Evolutionary conservation across 2,113 vertebrate species (phyloP), one percentile per base, ranked within the genome.

Genomic region (Parus major): DNA sequence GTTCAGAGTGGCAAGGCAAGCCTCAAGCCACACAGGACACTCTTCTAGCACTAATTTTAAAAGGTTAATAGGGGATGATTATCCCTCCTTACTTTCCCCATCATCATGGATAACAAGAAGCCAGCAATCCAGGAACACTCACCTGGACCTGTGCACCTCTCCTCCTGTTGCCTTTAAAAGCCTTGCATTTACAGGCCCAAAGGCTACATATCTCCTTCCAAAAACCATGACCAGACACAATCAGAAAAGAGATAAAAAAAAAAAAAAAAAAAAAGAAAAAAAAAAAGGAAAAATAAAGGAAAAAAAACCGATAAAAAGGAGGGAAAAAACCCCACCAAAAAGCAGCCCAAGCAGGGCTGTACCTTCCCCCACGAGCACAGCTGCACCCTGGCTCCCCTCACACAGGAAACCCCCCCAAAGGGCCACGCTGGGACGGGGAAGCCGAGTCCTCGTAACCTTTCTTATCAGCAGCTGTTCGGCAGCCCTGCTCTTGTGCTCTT

Each of bases 331-430:
- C 56, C 39, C n/a, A 41, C 8, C 21, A 27, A 16, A 71, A 28
- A 44, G 59, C 50, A 57, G 21, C 35, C 25, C 23, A 11, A 50
- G 59, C 59, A 35, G 13, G 53, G 91, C 55, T 7, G 31, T 20
- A 10, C 63, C 66, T 41, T 27, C 70, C 53, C 71, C 52, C 39
- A 1, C 12, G 4, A 29, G 60, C 39, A 10, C 49, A n/a, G 88
- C 86, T 68, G 72, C 92, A 44, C 47, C n/a, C 1, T 2, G 5
- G 57, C 42, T 77, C 42, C 88, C 20, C 15, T 52, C 1, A 15
- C 88, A 91, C 97, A 97, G 97, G 97, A 98, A 98, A 95, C 52
- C 80, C 42, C 82, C 39, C 47, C 41, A 7, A 8, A 57, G 72
- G 20, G 85, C 70, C 31, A 11, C 1, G 16, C 31, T 36, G 15